Evolutionary conservation across 2,113 vertebrate species (phyloP), one percentile per base, ranked within the genome.

Genomic region (Barbus barbus): DNA sequence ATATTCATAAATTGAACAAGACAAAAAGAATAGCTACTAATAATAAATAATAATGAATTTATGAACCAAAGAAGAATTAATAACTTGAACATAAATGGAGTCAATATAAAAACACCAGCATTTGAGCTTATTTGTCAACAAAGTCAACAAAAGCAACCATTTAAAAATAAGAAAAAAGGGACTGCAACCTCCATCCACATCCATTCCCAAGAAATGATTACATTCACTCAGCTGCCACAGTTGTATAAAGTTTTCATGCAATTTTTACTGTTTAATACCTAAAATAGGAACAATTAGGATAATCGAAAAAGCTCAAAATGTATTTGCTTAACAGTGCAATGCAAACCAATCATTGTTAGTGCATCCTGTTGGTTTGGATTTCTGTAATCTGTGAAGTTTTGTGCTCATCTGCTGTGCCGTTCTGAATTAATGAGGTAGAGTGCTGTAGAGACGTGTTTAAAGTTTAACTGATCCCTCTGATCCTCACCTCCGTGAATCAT

Each of bases 381-480:
- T 56, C 44, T 72, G 31, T 82, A 82, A 82, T 82, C 80, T 72
- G 18, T n/a, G 22, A 69, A 36, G 31, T 82, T 63, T 31, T 5
- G 9, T 51, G 26, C 18, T 51, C 8, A 7, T 8, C 76, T 20
- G 51, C 33, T 38, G 53, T 65, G 61, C 46, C 14, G 65, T 48
- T 31, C 61, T 24, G 63, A 72, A 33, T 82, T 82, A 82, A 82
- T 82, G 48, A 71, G 63, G 14, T 53, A 46, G 74, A 76, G 53
- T 20, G 5, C 58, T 36, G 73, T 82, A n/a, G 79, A 85, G 79
- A 80, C 24, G 1, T 79, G 78, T 71, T 87, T 74, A 85, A 87
- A 85, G 80, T 87, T 87, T 85, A 83, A 87, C 58, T 18, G 9
- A 48, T 82, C 73, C 84, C 58, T 81, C 60, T 81, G 86, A 87